Conservation (phyloP, 2,113 vertebrate genomes). For the Zootoca vivipara region DNA sequence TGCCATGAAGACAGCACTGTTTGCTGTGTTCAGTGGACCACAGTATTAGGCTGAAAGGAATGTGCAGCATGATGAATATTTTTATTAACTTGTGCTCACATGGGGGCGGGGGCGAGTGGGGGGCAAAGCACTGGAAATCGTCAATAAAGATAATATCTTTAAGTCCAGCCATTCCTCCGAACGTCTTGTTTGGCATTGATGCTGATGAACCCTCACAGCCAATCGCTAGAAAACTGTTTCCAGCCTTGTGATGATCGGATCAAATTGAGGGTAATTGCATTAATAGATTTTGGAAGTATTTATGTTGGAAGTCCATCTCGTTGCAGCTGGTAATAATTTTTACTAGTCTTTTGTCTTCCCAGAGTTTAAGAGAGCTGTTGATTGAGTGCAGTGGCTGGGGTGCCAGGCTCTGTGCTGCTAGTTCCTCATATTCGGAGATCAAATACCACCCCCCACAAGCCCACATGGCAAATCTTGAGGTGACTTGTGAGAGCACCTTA, state of each 20-base stretch:
- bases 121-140: not conserved
- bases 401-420: too few relatives aligned
- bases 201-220: slow-evolving; percentile 14
- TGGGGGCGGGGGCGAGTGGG: too few relatives aligned
- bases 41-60: not conserved
- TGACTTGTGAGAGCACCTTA: not conserved
- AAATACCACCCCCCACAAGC: not conserved
- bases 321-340: slow-evolving; percentile 48
- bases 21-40: not conserved
- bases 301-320: slow-evolving; percentile 49
- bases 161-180: slow-evolving; percentile 33
- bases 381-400: not conserved
- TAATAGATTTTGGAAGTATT: slow-evolving; percentile 48
- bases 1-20: not conserved
- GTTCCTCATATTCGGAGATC: not conserved
- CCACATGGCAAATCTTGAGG: not conserved
- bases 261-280: slow-evolving; percentile 26
- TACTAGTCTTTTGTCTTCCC: slow-evolving; percentile 40
- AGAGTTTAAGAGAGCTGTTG: not conserved
- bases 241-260: slow-evolving; percentile 6
- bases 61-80: not conserved
- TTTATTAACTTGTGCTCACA: not conserved
- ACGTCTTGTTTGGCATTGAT: slow-evolving; percentile 41
- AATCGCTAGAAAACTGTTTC: slow-evolving; percentile 39
- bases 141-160: slow-evolving; percentile 8